A percentile compares a stretch with the other conserved stretches of the same genome.
These are phyloP conservation scores for Epinotia demarniana DNA, from an alignment of 2,888 invertebrate genomes.

Conservation along the genomic window DNA sequence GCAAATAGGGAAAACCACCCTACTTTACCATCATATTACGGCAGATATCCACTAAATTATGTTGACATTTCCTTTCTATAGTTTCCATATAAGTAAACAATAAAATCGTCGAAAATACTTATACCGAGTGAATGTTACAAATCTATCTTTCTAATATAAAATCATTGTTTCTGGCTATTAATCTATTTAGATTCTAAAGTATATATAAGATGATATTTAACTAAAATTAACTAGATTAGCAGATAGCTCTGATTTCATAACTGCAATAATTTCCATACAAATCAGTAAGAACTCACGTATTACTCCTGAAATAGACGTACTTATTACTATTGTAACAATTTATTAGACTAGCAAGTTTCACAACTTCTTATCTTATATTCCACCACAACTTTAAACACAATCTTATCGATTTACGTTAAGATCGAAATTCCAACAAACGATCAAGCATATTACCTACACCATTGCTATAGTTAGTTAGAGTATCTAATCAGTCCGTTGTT, in stretches of 20 bases:
- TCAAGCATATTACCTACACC: background rate
- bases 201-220: too few relatives aligned
- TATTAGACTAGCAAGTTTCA: background rate
- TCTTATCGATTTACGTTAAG: background rate
- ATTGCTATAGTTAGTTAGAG: background rate
- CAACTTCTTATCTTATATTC: background rate
- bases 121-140: too few relatives aligned
- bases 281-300: background rate
- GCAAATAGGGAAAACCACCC: too few relatives aligned
- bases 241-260: background rate
- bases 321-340: background rate
- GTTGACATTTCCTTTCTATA: too few relatives aligned
- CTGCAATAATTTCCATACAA: background rate
- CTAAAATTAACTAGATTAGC: too few relatives aligned
- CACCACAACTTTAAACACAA: background rate
- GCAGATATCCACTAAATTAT: too few relatives aligned
- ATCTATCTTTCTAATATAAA: too few relatives aligned
- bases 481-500: conserved; percentile 10
- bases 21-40: too few relatives aligned
- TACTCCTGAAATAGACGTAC: background rate
- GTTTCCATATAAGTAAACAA: too few relatives aligned
- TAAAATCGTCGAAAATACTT: too few relatives aligned
- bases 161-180: too few relatives aligned
- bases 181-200: too few relatives aligned
- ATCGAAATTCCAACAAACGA: background rate